These are phyloP conservation scores for Grammomys dolichurus DNA, from an alignment of 2,113 vertebrate species.

Conservation along the genomic window DNA sequence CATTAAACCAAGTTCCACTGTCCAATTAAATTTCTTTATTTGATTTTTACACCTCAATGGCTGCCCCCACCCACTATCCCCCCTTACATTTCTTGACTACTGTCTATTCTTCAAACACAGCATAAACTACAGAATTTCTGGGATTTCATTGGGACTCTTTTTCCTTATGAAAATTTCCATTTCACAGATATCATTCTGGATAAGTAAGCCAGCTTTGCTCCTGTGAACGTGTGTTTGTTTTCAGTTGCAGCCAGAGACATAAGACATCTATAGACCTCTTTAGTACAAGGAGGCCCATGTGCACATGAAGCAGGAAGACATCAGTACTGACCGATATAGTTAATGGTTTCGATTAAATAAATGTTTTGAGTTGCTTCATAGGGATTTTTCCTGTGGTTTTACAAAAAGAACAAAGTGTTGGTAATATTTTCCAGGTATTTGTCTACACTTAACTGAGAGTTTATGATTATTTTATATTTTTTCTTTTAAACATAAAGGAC, in stretches of 20 bases:
- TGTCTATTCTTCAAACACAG: neutral
- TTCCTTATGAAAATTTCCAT: neutral
- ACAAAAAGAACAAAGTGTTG: neutral
- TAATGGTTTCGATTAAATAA: neutral
- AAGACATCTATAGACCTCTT: neutral
- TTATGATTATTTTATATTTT: slow-evolving; percentile 54
- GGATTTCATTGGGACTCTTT: neutral
- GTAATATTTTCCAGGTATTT: neutral
- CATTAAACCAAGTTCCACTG: neutral
- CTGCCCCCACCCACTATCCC: no score
- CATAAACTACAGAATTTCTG: neutral
- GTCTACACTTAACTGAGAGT: neutral
- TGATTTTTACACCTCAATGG: no score
- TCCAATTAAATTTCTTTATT: neutral
- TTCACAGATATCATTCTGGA: neutral
- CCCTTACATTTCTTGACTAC: neutral
- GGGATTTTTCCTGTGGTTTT: slow-evolving; percentile 19
- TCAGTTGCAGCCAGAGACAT: neutral
- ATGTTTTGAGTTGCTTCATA: neutral
- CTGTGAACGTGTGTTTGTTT: neutral
- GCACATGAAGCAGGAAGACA: neutral
- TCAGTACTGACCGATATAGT: neutral
- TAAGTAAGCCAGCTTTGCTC: neutral
- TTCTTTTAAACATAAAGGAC: slow-evolving; percentile 36
- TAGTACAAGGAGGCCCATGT: neutral